Conservation (phyloP, 1,140 invertebrate species). For the Xylocopa sonorina region DNA sequence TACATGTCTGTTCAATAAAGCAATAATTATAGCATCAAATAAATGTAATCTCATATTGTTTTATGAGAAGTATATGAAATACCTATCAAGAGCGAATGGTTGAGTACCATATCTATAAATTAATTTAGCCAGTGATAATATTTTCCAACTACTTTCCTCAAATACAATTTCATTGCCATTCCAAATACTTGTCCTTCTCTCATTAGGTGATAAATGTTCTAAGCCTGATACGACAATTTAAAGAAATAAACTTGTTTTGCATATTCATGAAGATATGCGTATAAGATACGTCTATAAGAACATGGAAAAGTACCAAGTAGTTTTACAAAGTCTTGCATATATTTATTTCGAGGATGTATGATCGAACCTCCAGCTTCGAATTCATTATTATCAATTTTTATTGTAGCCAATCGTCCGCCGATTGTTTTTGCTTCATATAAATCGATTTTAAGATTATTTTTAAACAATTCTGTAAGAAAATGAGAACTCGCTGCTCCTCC, state of each 20-base stretch:
- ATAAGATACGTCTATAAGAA: not conserved
- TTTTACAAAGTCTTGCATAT: constrained; percentile 84
- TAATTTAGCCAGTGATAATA: constrained; percentile 80
- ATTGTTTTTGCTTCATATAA: constrained; percentile 83
- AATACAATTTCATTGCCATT: constrained; percentile 83
- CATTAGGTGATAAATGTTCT: constrained; percentile 57
- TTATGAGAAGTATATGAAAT: constrained; percentile 55
- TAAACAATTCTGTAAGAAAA: constrained; percentile 83
- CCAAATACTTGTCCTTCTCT: constrained; percentile 80
- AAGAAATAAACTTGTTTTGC: constrained; percentile 1
- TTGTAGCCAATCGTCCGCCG: constrained; percentile 84
- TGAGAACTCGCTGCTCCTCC: constrained; percentile 85
- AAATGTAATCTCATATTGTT: not conserved
- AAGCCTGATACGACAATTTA: constrained; percentile 71
- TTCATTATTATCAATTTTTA: constrained; percentile 79
- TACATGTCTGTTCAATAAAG: constrained; percentile 62
- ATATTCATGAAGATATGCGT: not conserved
- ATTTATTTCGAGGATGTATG: constrained; percentile 84
- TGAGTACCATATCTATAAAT: constrained; percentile 84
- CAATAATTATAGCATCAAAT: not conserved
- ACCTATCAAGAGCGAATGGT: constrained; percentile 79
- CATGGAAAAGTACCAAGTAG: constrained; percentile 79
- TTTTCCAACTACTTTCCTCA: constrained; percentile 79
- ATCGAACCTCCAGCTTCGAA: constrained; percentile 85
- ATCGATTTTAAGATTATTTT: constrained; percentile 79